These are phyloP conservation scores for Neoarius graeffei DNA, from an alignment of 2,113 vertebrate species.

Conservation along the genomic window DNA sequence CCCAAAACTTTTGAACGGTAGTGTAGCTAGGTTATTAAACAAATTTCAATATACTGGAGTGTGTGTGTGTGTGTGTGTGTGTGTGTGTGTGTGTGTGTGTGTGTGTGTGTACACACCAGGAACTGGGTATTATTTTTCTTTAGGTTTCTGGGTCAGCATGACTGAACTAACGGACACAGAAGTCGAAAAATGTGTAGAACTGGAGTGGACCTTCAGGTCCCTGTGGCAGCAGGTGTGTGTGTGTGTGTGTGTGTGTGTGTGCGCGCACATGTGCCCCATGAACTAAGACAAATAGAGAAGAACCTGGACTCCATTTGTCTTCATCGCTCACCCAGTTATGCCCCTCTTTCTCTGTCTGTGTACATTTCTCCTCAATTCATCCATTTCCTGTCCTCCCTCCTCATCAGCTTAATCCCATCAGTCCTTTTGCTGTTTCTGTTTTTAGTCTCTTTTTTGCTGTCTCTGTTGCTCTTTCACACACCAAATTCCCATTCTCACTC, in stretches of 20 bases:
- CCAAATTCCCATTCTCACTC: background rate
- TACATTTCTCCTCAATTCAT: conserved; percentile 3
- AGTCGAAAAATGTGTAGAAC: conserved; percentile 2
- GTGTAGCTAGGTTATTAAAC: background rate
- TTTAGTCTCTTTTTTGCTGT: background rate
- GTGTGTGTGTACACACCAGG: background rate
- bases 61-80: conserved; percentile 6
- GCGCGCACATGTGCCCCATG: background rate
- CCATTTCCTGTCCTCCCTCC: conserved; percentile 28
- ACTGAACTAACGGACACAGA: background rate
- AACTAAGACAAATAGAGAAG: conserved; percentile 27
- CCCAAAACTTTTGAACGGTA: no score
- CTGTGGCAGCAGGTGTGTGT: conserved; percentile 4
- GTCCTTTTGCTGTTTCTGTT: conserved; percentile 36
- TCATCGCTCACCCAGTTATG: conserved; percentile 18
- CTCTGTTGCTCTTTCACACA: background rate
- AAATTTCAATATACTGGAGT: background rate
- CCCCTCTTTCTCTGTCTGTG: background rate
- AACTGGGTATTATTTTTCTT: background rate
- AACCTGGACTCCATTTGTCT: conserved; percentile 33
- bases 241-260: conserved; percentile 14
- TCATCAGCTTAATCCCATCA: conserved; percentile 25
- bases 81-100: background rate
- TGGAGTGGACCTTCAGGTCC: background rate
- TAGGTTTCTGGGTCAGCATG: conserved; percentile 30